Percentiles rank a stretch among this genome's conserved stretches.
These are phyloP conservation scores for Chlorospingus semifuscus DNA, from an alignment of 2,797 vertebrate genomes.

Conservation along the genomic window DNA sequence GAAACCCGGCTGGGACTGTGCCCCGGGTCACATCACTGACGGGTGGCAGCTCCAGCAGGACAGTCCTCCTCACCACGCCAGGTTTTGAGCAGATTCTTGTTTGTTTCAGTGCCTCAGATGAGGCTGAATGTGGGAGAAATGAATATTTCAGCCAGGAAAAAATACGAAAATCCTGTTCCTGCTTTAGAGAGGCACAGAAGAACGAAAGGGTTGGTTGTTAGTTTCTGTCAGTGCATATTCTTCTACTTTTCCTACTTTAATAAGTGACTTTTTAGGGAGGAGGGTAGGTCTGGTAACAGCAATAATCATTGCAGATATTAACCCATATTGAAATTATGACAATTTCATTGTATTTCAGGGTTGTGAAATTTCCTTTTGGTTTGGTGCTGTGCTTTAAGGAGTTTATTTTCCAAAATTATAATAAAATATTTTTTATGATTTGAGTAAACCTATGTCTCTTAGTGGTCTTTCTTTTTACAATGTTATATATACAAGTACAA, in stretches of 20 bases:
- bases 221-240: neutral
- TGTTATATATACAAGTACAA: neutral
- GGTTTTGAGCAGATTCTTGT: fast-evolving
- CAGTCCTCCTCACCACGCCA: fast-evolving
- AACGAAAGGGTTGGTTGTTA: neutral
- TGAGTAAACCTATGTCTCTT: neutral
- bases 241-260: neutral
- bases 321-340: neutral
- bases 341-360: neutral
- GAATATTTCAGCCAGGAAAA: neutral
- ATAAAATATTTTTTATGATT: neutral
- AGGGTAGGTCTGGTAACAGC: neutral
- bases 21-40: neutral
- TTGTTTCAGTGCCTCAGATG: fast-evolving
- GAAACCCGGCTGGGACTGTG: fast-evolving
- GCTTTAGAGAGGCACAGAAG: neutral
- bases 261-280: neutral
- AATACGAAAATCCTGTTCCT: neutral
- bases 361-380: neutral
- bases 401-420: neutral
- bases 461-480: neutral
- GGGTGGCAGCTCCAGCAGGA: fast-evolving
- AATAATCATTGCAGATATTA: neutral
- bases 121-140: neutral
- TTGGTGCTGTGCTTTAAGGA: neutral